A percentile compares a stretch with the other conserved stretches of the same genome.
These are phyloP conservation scores for Diplodus sargus DNA, from an alignment of 2,797 vertebrate species.

Conservation along the genomic window DNA sequence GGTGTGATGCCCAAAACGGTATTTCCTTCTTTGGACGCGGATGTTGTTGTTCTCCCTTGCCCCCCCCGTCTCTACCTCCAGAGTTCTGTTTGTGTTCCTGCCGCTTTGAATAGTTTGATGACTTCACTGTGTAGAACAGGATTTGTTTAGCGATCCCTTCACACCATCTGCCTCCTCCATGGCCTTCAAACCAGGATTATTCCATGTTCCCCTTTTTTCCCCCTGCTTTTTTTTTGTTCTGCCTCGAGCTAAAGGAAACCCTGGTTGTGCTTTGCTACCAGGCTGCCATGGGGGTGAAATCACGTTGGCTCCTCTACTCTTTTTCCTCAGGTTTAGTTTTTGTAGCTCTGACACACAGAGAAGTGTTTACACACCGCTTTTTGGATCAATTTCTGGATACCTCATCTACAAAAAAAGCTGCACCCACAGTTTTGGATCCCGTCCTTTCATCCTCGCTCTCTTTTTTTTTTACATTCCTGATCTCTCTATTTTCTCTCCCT, in stretches of 20 bases:
- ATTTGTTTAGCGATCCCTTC: constrained; percentile 48
- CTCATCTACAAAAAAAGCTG: constrained; percentile 31
- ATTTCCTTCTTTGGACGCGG: constrained; percentile 2
- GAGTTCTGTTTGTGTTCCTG: constrained; percentile 38
- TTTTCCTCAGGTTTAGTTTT: constrained; percentile 38
- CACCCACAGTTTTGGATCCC: constrained; percentile 47
- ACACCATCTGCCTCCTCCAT: constrained; percentile 34
- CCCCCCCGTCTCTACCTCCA: neutral
- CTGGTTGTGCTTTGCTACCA: constrained; percentile 36
- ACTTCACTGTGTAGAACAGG: constrained; percentile 44
- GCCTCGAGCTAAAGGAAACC: constrained; percentile 58
- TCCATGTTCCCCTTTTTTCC: constrained; percentile 33
- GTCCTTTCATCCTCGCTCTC: constrained; percentile 24
- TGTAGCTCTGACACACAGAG: constrained; percentile 36
- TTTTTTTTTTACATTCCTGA: constrained; percentile 7
- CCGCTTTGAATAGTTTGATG: constrained; percentile 27
- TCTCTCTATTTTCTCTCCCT: constrained; percentile 32
- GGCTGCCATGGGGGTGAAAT: constrained; percentile 41
- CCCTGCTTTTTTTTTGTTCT: constrained; percentile 25
- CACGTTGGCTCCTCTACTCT: constrained; percentile 35
- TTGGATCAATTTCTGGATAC: constrained; percentile 48
- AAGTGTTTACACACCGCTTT: constrained; percentile 42
- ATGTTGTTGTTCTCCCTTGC: neutral
- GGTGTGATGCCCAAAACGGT: constrained; percentile 13
- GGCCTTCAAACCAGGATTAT: constrained; percentile 54